These are phyloP conservation scores for Heliconius eleuchia DNA, from an alignment of 1,140 invertebrate species.

Conservation along the genomic window DNA sequence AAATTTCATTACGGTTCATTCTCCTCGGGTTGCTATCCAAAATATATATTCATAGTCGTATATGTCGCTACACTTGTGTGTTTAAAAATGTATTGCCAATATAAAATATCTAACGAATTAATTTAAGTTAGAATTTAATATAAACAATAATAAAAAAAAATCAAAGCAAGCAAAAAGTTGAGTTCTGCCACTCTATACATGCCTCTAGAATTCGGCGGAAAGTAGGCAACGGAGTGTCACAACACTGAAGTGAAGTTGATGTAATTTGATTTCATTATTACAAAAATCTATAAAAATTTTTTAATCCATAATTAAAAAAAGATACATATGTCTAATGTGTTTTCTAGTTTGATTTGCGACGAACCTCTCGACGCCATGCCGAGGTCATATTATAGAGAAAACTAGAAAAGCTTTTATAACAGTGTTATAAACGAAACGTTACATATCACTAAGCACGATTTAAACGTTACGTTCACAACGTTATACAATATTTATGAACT, in stretches of 20 bases:
- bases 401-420: conserved; percentile 27
- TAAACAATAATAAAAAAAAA: no score
- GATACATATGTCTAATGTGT: neutral
- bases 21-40: conserved; percentile 12
- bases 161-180: no score
- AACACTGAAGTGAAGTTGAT: no score
- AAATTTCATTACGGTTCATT: conserved; percentile 43
- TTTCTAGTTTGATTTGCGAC: neutral
- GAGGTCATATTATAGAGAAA: conserved; percentile 20
- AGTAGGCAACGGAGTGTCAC: no score
- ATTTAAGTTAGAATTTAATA: neutral
- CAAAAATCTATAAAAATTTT: neutral
- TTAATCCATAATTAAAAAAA: no score
- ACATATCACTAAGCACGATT: neutral
- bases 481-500: neutral
- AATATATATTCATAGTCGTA: neutral
- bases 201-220: no score
- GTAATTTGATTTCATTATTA: no score
- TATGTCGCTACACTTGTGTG: neutral
- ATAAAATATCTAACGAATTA: neutral
- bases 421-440: neutral
- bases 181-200: no score
- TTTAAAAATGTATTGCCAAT: neutral
- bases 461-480: neutral
- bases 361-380: conserved; percentile 7